Base-by-base conservation (phyloP, 2,888 invertebrate species). In the Alviniconcha strummeri region DNA sequence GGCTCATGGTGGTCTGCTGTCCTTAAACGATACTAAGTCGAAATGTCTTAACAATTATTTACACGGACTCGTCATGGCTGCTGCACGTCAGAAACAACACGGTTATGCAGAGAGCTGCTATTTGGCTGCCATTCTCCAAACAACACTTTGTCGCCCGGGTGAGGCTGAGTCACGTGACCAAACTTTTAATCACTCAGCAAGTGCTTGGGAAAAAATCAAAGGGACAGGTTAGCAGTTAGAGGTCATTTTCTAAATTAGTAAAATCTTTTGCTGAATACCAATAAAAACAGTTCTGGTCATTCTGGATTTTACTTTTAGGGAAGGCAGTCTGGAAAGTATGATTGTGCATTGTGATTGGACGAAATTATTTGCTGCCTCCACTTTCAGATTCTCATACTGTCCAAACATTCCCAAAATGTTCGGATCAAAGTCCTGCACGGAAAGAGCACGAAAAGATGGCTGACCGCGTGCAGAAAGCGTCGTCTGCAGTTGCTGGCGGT, bases 141-240 rank as follows among this genome's bases (percentile, higher is more conserved):
- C 83, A 80, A 79, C 19, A 69, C 60, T 81, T 54, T 85, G 90
- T 90, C 88, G 89, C 88, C 89, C 87, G 86, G 90, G 91, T 88
- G 87, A 88, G 86, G 90, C 89, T 88, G 87, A 88, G 84, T 89
- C 91, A 91, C 89, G 90, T 91, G 91, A 91, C 84, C 89, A 90
- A 91, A 89, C 89, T 88, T 85, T 86, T 74, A 83, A 85, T 0
- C 36, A 36, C 15, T 6, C 13, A 60, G n/a, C 82, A 76, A 64
- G 56, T 74, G 74, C 81, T 13, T 52, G 64, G 60, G n/a, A 54
- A 11, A 13, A 8, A 72, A 36, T 11, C 36, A 72, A 72, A 72
- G 8, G 64, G 15, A 4, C 64, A 64, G 64, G 64, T 15, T 9
- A 64, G 15, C 64, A 64, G 36, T 36, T 36, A 36, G 36, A 36